Evolutionary conservation across 2,113 vertebrate genomes (phyloP), one percentile per base, ranked within the genome.

Genomic region (Galeopterus variegatus): DNA sequence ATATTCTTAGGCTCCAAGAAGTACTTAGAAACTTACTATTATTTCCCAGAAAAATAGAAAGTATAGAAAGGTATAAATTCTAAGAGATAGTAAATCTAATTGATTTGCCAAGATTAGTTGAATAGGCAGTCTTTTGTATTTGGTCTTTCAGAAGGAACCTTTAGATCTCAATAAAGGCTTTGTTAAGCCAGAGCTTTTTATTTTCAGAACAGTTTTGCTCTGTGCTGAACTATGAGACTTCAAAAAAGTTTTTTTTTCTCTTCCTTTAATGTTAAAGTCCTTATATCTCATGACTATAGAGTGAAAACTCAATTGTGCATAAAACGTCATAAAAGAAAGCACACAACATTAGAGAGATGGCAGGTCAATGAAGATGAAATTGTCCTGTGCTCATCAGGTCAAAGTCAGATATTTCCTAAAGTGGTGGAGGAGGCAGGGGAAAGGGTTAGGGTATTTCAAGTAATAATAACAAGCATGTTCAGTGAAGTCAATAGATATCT

Each of bases 151-250:
- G 67, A 93, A 77, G 18, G 69, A 90, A 73, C 8, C 5, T 60
- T 97, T 95, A 95, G 75, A 94, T 96, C 83, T 93, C 91, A 83
- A 26, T 86, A 82, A 92, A 94, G 64, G 62, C 96, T 97, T 98
- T 97, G 94, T 93, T 93, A 91, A 85, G 33, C 48, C 14, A 65
- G 67, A 94, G n/a, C 67, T 87, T 94, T 97, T 92, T 50, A 92
- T 96, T 95, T 93, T 92, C 48, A 54, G 89, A 96, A 96, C n/a
- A 77, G n/a, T 76, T 96, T 92, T 90, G 70, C 28, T 91, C 75
- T 81, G 0, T 72, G 28, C 50, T 93, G 92, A 97, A 93, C 83
- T 96, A 64, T 33, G 65, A 95, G 67, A 96, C 67, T 89, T 88
- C 67, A 91, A 18, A 95, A 91, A 88, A 87, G 50, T 87, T 92